phyloP scores from a whole-genome alignment of 2,888 invertebrate genomes.

The Balanococcus diminutus region DNA sequence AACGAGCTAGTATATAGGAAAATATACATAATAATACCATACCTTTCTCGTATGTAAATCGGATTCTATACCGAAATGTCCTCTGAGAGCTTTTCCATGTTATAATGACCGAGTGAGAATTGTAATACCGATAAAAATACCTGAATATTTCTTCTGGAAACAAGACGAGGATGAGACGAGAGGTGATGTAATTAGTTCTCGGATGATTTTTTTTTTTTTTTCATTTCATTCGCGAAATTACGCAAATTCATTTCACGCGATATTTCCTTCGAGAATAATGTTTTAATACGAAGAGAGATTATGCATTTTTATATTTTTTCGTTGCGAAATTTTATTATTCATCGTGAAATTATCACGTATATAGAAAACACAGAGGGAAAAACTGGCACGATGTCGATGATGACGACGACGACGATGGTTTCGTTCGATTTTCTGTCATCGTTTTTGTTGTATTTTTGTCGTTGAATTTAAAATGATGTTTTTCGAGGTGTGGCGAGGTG shows the following conservation, averaged over 20 bases:
- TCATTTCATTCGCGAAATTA: background rate
- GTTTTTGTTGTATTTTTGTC: background rate
- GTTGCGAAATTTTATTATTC: background rate
- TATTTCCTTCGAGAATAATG: background rate
- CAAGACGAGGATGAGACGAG: background rate
- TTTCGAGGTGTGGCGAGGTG: too few relatives aligned
- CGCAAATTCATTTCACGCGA: background rate
- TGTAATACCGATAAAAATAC: background rate
- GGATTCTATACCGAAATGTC: background rate
- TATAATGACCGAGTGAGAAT: background rate
- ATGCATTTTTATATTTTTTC: background rate
- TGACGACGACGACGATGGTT: background rate
- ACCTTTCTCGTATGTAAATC: background rate
- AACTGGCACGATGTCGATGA: background rate
- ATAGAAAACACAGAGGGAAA: background rate
- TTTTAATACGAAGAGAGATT: background rate
- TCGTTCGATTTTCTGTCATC: background rate
- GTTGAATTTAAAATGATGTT: background rate
- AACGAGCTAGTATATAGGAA: background rate
- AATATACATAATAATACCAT: background rate
- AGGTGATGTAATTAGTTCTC: background rate
- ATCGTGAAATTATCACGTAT: background rate
- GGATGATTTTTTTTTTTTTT: background rate
- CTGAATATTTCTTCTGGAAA: too few relatives aligned
- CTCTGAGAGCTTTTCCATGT: constrained; percentile 21